Base-by-base conservation (phyloP, 2,797 vertebrate genomes). In the Hyperoplus immaculatus region DNA sequence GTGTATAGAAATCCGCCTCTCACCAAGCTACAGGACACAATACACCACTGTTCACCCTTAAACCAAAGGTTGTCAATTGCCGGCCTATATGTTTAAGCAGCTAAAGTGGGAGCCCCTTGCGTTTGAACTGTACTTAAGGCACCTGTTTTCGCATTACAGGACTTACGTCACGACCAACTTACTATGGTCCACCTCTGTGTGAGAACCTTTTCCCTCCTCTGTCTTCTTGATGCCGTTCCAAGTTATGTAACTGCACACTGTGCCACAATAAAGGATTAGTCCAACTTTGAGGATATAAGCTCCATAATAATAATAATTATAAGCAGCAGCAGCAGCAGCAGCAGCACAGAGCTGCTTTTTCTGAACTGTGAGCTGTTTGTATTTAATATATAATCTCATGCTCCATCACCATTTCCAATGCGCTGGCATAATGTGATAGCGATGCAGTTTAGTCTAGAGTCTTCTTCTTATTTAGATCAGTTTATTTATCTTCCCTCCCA, bases 181-280 rank as follows among this genome's bases (percentile, higher is more conserved):
- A 39, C 79, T 75, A 66, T 65, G 68, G 66, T 71, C 66, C 69
- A 83, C 69, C 62, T 53, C 54, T 84, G 57, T 43, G 88, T 91
- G 90, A 87, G 89, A 93, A 91, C 81, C 68, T 86, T 87, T 79
- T 70, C 64, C 62, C 29, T 29, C 68, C 46, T 75, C 73, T 86
- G 86, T 75, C 84, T 80, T 88, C 80, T n/a, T 91, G 88, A 90
- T 86, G 83, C 73, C 3, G 64, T 79, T 89, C 86, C 88, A 91
- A 82, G 86, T 94, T 94, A 94, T 90, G 87, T 91, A 94, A 94
- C 86, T 53, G 68, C 85, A 80, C 83, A 82, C 68, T 79, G 77
- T 89, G 89, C 84, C 91, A 94, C 87, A 94, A 92, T 93, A 92
- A 89, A 79, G 92, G 90, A 92, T 93, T 89, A 92, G 71, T 62